A percentile compares a stretch with the other conserved stretches of the same genome.
These are phyloP conservation scores for Numida meleagris DNA, from an alignment of 2,113 vertebrate genomes.

Conservation along the genomic window DNA sequence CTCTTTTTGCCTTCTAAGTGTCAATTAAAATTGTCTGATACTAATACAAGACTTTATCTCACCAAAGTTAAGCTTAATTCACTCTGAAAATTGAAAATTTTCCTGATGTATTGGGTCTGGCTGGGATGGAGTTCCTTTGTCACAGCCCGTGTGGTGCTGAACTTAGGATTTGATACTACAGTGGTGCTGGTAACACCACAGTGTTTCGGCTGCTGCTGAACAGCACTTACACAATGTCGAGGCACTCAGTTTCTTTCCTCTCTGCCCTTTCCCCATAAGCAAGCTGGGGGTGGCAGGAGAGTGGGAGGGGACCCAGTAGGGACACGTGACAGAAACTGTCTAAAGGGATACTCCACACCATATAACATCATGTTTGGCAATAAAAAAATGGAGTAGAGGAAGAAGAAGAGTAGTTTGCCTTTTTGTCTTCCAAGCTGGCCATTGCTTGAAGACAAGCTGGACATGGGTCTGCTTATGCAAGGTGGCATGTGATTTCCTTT, in stretches of 20 bases:
- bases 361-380: not conserved
- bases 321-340: not conserved
- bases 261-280: not conserved
- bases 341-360: not conserved
- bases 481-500: not conserved
- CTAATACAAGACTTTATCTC: not conserved
- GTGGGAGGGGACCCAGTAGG: not conserved
- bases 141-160: fast-evolving
- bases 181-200: not conserved
- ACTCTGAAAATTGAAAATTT: not conserved
- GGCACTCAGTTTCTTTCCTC: not conserved
- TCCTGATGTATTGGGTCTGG: not conserved
- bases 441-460: not conserved
- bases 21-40: not conserved
- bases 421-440: not conserved
- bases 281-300: not conserved
- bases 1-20: not conserved
- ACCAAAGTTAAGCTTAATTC: not conserved
- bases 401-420: not conserved
- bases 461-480: not conserved
- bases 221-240: not conserved
- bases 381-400: not conserved
- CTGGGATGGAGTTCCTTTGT: not conserved
- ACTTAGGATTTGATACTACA: not conserved
- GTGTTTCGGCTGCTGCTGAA: fast-evolving